Conservation (phyloP, 2,888 invertebrate genomes). For the Timandra comae region DNA sequence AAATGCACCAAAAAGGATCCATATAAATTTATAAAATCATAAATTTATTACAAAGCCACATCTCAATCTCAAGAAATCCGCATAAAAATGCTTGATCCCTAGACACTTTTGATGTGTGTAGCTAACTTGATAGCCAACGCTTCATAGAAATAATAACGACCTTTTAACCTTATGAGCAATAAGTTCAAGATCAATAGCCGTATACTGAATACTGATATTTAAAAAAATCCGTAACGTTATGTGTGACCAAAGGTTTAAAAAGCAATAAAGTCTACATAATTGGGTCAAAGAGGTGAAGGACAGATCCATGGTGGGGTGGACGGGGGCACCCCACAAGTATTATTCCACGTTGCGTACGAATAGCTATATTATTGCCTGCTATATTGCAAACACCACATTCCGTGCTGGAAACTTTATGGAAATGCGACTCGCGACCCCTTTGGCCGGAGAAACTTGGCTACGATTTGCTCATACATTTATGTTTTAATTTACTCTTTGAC, state of each 20-base stretch:
- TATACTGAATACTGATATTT: constrained; percentile 5
- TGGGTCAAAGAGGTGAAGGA: constrained; percentile 63
- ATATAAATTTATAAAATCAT: no score
- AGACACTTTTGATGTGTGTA: no score
- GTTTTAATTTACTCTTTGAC: constrained; percentile 22
- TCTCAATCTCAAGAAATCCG: no score
- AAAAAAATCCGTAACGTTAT: constrained; percentile 7
- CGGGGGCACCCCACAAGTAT: constrained; percentile 33
- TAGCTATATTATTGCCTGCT: constrained; percentile 54
- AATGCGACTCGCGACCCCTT: constrained; percentile 57
- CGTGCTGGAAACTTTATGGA: constrained; percentile 60
- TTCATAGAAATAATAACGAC: no score
- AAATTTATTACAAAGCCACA: no score
- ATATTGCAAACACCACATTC: constrained; percentile 62
- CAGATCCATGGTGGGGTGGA: constrained; percentile 40
- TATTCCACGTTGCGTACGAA: constrained; percentile 58
- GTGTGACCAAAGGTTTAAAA: constrained; percentile 17
- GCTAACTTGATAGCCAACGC: no score
- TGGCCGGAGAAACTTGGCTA: constrained; percentile 61
- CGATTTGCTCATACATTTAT: constrained; percentile 33
- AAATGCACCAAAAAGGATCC: no score
- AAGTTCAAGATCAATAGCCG: constrained; percentile 14
- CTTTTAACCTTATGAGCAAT: no score
- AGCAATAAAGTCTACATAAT: constrained; percentile 48
- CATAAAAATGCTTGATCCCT: no score